Evolutionary conservation across 2,888 invertebrate species (phyloP), one percentile per base, ranked within the genome.

Genomic region (Ditylenchus weischeri): DNA sequence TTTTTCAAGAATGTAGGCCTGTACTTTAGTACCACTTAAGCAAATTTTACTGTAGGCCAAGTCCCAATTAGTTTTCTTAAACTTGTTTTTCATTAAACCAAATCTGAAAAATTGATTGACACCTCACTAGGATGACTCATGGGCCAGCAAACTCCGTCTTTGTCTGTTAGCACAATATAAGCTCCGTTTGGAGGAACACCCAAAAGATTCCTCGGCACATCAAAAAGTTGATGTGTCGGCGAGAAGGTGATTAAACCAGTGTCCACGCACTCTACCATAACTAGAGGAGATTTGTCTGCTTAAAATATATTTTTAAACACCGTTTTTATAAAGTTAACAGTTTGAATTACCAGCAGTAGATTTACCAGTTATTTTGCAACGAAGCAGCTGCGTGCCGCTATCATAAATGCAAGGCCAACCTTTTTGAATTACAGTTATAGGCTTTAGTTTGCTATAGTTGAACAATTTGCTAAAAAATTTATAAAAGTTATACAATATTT

Each of bases 41-140:
- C 29, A n/a, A 23, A 18, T n/a, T 13, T 54, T 54, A n/a, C 23
- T 13, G n/a, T 15, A 54, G 54, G 29, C 23, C 11, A 29, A 15
- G 2, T 54, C 29, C 15, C 11, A 54, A 54, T 54, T 4, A 1
- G 11, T 8, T 54, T 54, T 54, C 54, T 54, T 7, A 29, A 54
- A 1, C 3, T 43, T 8, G 15, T 3, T 43, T 8, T 43, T 43
- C 8, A 10, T 43, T 43, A 6, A 43, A 43, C 1, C 15, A 13
- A 43, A 15, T 43, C 15, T 10, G 11, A 43, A 15, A 43, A 2
- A 13, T 23, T 23, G n/a, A 15, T 2, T n/a, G 5, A 23, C n/a
- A 54, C 54, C 29, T 54, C 54, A 18, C 23, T 54, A 54, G 54
- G 54, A 54, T 54, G 54, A n/a, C 54, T 54, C 54, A 54, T 54